Conservation (phyloP, 2,113 vertebrate genomes). For the Urocitellus parryii region DNA sequence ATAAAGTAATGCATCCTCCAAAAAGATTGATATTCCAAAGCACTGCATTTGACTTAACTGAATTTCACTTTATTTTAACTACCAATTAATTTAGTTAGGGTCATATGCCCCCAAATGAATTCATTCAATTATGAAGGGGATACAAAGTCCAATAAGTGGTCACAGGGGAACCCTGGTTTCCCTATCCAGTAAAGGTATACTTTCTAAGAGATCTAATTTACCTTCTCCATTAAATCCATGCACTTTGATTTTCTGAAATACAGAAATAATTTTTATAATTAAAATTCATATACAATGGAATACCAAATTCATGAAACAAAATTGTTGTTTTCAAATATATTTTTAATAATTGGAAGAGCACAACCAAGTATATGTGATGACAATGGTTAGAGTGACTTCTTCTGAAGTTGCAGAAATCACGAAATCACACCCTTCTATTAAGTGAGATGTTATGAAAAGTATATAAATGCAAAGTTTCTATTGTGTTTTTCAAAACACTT, state of each 20-base stretch:
- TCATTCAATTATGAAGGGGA: neutral
- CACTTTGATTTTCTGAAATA: neutral
- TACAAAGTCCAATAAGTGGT: neutral
- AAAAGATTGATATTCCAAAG: neutral
- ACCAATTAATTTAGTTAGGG: neutral
- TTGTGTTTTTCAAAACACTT: too few species aligned
- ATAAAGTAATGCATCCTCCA: neutral
- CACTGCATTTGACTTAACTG: neutral
- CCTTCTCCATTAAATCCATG: neutral
- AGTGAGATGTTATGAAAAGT: neutral
- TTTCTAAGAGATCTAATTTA: neutral
- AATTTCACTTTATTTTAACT: neutral
- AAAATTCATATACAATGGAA: neutral
- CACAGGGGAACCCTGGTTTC: fast-evolving
- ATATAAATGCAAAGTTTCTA: neutral
- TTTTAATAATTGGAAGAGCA: neutral
- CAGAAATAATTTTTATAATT: neutral
- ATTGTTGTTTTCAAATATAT: neutral
- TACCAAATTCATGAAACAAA: neutral
- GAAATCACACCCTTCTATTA: neutral
- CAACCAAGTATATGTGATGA: neutral
- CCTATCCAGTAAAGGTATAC: neutral
- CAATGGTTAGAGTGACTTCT: neutral
- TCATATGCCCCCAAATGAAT: neutral
- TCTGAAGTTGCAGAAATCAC: neutral